Base-by-base conservation (phyloP, 1,140 invertebrate genomes). In the Halictus rubicundus region DNA sequence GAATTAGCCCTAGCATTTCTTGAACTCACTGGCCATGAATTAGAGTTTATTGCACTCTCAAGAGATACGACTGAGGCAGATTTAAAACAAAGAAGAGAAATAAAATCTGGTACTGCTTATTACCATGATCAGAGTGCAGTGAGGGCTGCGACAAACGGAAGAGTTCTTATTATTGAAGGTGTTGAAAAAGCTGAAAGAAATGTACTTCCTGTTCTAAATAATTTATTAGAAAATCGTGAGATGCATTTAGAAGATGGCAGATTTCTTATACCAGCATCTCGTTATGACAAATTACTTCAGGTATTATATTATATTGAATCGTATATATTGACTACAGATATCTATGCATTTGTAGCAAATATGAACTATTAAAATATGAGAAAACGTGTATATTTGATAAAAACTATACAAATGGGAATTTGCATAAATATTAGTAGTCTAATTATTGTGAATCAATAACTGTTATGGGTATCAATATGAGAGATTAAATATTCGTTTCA, bases 241-340 rank as follows among this genome's bases (percentile, higher is more conserved):
- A 99, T 99, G 98, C 97, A 99, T 92, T 93, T 99, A 61, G 99
- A 99, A 94, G 98, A 99, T 95, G 99, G 99, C 1, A 94, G 98
- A 82, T 98, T 99, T 92, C 94, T 99, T 21, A 96, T 99, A 88
- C 95, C 97, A 3, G 95, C 97, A 37, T 91, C 95, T 4, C 95
- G 98, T 93, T 99, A 98, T 91, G 98, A 99, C 90, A 97, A 98
- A 93, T 93, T 99, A 14, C 91, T 98, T 9, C 89, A 97, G 94
- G 98, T 98, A 92, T 10, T 42, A 42, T 66, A 42, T 32, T 39
- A n/a, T 25, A 70, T n/a, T 12, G 68, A 1, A 32, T 66, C 59
- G 6, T 68, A 71, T 78, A 4, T 23, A 70, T 46, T 12, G 42
- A 46, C 42, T 14, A 14, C 42, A 12, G 14, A 46, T 46, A 12